Conservation (phyloP, 2,888 invertebrate species). For the Laothoe populi region DNA sequence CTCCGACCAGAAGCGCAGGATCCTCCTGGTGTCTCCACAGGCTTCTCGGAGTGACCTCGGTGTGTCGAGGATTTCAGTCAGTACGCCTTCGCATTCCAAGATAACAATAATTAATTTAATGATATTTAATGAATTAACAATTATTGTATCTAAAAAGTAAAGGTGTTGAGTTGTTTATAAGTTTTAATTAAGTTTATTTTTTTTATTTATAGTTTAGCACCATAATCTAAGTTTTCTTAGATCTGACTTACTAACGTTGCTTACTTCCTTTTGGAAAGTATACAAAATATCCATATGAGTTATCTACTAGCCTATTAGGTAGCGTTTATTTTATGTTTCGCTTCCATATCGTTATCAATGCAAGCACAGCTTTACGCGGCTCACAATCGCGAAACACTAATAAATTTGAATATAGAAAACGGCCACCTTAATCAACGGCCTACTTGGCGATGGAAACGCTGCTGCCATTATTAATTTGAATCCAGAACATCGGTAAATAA, state of each 20-base stretch:
- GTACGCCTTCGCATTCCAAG: no score
- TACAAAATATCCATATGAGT: neutral
- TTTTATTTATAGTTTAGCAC: neutral
- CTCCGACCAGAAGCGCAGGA: no score
- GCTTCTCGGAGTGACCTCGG: no score
- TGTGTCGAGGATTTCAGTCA: no score
- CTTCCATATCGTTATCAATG: slow-evolving; percentile 12
- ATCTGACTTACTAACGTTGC: no score
- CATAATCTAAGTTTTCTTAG: no score
- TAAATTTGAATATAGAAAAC: slow-evolving; percentile 65
- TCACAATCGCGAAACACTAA: slow-evolving; percentile 20
- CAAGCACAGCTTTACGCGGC: slow-evolving; percentile 22
- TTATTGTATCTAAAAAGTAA: neutral
- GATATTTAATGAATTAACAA: slow-evolving; percentile 1
- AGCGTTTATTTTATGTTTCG: slow-evolving; percentile 17
- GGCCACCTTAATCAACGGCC: slow-evolving; percentile 54
- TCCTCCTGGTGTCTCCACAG: no score
- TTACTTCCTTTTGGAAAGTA: no score
- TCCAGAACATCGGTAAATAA: slow-evolving; percentile 59
- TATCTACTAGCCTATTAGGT: slow-evolving; percentile 18
- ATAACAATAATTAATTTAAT: no score
- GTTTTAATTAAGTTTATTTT: no score
- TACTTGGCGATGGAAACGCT: slow-evolving; percentile 60
- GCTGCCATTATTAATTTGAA: slow-evolving; percentile 68
- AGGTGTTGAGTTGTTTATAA: neutral